Base-by-base conservation (phyloP, 2,888 invertebrate genomes). In the Conops quadrifasciatus region DNA sequence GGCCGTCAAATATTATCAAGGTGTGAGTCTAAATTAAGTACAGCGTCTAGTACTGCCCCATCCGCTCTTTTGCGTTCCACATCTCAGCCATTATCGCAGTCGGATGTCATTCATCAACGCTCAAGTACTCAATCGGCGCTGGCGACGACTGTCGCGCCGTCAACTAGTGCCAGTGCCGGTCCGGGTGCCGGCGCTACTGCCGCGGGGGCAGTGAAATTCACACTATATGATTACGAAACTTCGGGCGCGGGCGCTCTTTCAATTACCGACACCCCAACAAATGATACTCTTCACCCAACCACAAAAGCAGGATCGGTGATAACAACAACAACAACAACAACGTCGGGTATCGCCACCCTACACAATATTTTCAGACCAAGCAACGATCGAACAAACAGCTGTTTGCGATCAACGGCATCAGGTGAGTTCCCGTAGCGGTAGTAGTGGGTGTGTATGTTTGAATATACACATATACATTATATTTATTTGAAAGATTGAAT, bases 401-500 rank as follows among this genome's bases (percentile, higher is more conserved):
- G 85, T 78, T 83, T 83, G 82, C 81, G 85, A 69, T 84, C 85
- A n/a, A 80, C 85, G 30, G 83, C 80, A 59, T 85, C 86, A 80
- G 85, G 86, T 85, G 70, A 79, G 83, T 76, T 47, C 67, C 19
- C n/a, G n/a, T 56, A 36, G 53, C n/a, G 53, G 13, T 53, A 21
- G n/a, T 28, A 30, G 53, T 58, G 43, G 64, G 13, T 24, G 26
- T 9, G 28, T 1, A 21, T 56, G 24, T 24, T 16, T 56, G 53
- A 36, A 36, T 9, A 36, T 36, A 36, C 9, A 36, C 36, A 36
- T 7, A 36, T 36, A 36, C 36, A 36, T 7, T 36, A 36, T 9
- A 36, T 7, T 9, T 36, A 9, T 56, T 56, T 56, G 19, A 1
- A 21, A 28, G 45, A 26, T 13, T 28, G 28, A 13, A 28, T 62